Base-by-base conservation (phyloP, 1,140 invertebrate genomes). In the Acyrthosiphon pisum region DNA sequence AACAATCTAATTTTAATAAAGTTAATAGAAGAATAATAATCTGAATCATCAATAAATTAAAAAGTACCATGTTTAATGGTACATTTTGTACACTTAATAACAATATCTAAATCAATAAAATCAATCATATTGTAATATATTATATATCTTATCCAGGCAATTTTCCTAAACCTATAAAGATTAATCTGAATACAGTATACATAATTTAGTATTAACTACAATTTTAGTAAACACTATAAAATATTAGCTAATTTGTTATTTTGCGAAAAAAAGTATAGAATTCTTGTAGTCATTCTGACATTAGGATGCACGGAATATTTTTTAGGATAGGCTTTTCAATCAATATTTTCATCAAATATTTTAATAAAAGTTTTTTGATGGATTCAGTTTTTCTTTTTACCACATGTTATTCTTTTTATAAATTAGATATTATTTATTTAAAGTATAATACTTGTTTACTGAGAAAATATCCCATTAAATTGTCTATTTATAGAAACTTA, bases 1-100 rank as follows among this genome's bases (percentile, higher is more conserved):
- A 76, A 76, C 14, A 76, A 76, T n/a, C 60, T 76, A 76, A 76
- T 76, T 76, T 76, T 76, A 76, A 76, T 76, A 76, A 76, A 18
- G 3, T 76, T n/a, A 76, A n/a, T 6, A 76, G n/a, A 76, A 68
- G 2, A 60, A n/a, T 26, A 60, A 76, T 76, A 76, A n/a, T 76
- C 14, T 18, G 14, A n/a, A n/a, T 76, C 4, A 35, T 76, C 11
- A 18, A 76, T 14, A 1, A 76, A 76, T 76, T 76, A 76, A 14
- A n/a, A 76, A 76, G n/a, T 35, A 20, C 14, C 14, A n/a, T 68
- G 6, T n/a, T 68, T 68, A 68, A 68, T 68, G 11, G 30, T 18
- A 68, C 60, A 68, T n/a, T n/a, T n/a, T n/a, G n/a, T n/a, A n/a
- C n/a, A n/a, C n/a, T n/a, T n/a, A n/a, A n/a, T n/a, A n/a, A n/a